Evolutionary conservation across 2,797 vertebrate species (phyloP).

Genomic region (Cercopithecus petaurista): DNA sequence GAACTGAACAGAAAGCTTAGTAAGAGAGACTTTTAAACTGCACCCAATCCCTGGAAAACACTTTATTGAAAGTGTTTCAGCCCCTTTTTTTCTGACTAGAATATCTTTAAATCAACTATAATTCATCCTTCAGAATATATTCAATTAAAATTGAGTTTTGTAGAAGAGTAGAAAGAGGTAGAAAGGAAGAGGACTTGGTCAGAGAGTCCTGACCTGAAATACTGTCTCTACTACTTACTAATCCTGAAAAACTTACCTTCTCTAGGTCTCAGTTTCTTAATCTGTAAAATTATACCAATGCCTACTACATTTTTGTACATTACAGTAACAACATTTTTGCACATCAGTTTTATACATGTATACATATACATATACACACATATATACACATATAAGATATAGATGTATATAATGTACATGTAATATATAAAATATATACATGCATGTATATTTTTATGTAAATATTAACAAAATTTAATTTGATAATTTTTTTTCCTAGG

Average conservation of each 20-base stretch:
- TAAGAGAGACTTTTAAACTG: constrained; percentile 11
- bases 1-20: constrained; percentile 39
- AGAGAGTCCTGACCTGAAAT: neutral
- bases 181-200: neutral
- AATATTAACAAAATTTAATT: neutral
- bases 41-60: neutral
- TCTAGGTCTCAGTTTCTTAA: neutral
- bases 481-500: neutral
- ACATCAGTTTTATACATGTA: neutral
- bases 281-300: neutral
- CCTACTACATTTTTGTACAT: neutral
- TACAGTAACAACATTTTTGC: neutral
- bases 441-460: neutral
- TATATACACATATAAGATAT: too few species aligned
- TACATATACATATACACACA: too few species aligned
- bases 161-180: neutral
- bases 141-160: neutral
- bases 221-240: neutral
- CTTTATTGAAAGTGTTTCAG: neutral
- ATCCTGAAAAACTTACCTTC: neutral
- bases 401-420: too few species aligned
- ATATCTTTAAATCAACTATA: neutral
- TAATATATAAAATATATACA: too few species aligned
- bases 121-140: neutral
- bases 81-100: neutral